Base-by-base conservation (phyloP, 2,888 invertebrate genomes). In the Mimas tiliae region DNA sequence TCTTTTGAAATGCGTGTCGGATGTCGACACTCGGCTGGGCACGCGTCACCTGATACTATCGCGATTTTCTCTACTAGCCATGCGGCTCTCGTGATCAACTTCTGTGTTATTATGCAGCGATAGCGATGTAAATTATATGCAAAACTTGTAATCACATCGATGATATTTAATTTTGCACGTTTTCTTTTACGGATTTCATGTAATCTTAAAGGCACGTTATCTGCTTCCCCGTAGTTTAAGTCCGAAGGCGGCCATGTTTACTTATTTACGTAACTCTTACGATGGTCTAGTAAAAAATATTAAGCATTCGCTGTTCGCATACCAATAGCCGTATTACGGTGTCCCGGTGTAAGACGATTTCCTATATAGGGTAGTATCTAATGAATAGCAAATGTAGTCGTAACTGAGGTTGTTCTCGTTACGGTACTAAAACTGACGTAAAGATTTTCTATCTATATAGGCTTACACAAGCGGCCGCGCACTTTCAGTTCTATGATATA, bases 1-100 rank as follows among this genome's bases (percentile, higher is more conserved):
- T 88, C 81, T 88, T 83, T 85, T 72, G 85, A 84, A 88, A 90
- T 85, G 85, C 86, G 88, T 88, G 83, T 90, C 87, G 81, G 81
- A 86, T 90, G 80, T 85, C 87, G 27, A 4, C 27, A 27, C 27
- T 27, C 27, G 82, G 77, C 79, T 81, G 81, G 81, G 81, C 84
- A 81, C 83, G 84, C 85, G 85, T 84, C 84, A 84, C 83, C 79
- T 79, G 83, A 86, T 82, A 86, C 85, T 80, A 80, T 48, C 42
- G 48, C 55, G 19, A 53, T 65, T 65, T 65, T 67, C 63, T 55
- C 64, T 66, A 58, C 58, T 58, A 58, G 19, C 58, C 19, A 58
- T 58, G 42, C 42, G 66, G 27, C 27, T 27, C 67, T 58, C 65
- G 38, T 65, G 62, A 62, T 65, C 45, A 62, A 62, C 62, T 52